Conservation (phyloP, 2,888 invertebrate genomes). For the Tetragonisca angustula region DNA sequence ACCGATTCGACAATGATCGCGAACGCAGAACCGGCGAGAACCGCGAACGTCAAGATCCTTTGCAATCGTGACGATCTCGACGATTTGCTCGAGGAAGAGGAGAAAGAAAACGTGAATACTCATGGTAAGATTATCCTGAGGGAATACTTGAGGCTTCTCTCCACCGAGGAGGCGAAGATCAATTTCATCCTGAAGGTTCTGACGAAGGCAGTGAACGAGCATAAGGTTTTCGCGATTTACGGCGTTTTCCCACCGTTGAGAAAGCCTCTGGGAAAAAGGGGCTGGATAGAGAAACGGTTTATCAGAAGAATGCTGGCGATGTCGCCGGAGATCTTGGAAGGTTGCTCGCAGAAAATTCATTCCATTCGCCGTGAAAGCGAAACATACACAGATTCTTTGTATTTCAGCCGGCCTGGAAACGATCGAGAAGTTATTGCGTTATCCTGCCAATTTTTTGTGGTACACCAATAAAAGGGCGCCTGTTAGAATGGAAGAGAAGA, state of each 20-base stretch:
- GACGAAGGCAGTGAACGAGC: constrained; percentile 58
- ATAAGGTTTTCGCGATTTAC: constrained; percentile 58
- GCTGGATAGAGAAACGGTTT: constrained; percentile 65
- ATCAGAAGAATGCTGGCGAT: constrained; percentile 60
- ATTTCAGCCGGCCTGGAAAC: constrained; percentile 53
- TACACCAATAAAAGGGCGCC: constrained; percentile 50
- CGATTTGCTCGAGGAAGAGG: constrained; percentile 46
- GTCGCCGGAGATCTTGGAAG: constrained; percentile 45
- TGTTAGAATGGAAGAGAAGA: constrained; percentile 50
- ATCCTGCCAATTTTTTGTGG: constrained; percentile 61
- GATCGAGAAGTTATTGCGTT: constrained; percentile 60
- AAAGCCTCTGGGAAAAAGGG: constrained; percentile 54
- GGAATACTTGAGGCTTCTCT: constrained; percentile 59
- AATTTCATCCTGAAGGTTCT: constrained; percentile 61
- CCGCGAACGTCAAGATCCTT: constrained; percentile 56
- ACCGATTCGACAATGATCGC: constrained; percentile 9
- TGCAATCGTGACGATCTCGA: constrained; percentile 62
- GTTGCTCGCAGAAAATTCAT: constrained; percentile 21
- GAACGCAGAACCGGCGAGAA: constrained; percentile 22
- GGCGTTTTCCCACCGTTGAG: constrained; percentile 59
- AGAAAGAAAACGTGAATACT: constrained; percentile 35
- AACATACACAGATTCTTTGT: not conserved
- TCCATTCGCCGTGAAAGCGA: not conserved
- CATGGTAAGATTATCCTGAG: constrained; percentile 57
- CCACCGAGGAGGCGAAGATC: constrained; percentile 44